Percentiles rank a stretch among this genome's conserved stretches.
Evolutionary conservation across 2,797 vertebrate species (phyloP).

Genomic region (Galaxias olidus): DNA sequence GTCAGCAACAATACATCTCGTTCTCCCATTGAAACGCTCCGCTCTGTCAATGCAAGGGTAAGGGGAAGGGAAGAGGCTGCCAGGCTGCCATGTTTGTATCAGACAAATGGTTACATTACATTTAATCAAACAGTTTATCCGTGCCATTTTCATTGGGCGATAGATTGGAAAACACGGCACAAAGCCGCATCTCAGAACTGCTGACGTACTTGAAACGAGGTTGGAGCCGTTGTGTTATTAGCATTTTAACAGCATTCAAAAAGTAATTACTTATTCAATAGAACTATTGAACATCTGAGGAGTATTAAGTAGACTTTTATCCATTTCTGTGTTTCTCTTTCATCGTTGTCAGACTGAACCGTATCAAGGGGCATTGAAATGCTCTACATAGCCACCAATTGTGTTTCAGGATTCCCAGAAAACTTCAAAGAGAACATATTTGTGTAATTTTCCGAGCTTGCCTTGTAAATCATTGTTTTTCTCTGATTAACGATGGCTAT

Average conservation of each 20-base stretch:
- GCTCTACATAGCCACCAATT: constrained; percentile 8
- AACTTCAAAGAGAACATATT: constrained; percentile 9
- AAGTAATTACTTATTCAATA: constrained; percentile 50
- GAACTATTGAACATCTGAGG: constrained; percentile 52
- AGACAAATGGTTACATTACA: constrained; percentile 60
- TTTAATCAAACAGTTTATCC: constrained; percentile 56
- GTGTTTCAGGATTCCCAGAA: constrained; percentile 17
- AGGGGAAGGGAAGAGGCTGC: constrained; percentile 30
- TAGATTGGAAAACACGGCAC: constrained; percentile 36
- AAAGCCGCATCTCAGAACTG: constrained; percentile 43
- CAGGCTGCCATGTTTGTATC: constrained; percentile 30
- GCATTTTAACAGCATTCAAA: constrained; percentile 55
- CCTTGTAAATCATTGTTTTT: constrained; percentile 14
- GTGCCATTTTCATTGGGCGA: constrained; percentile 32
- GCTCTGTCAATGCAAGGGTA: constrained; percentile 36
- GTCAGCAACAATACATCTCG: constrained; percentile 65
- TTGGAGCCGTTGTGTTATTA: constrained; percentile 34
- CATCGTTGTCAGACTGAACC: constrained; percentile 39
- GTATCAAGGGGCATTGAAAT: constrained; percentile 37
- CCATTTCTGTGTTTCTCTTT: constrained; percentile 39
- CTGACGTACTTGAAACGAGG: constrained; percentile 50
- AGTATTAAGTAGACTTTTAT: constrained; percentile 36
- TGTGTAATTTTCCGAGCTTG: constrained; percentile 11
- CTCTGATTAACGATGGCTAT: constrained; percentile 42
- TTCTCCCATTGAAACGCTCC: constrained; percentile 53